Base-by-base conservation (phyloP, 2,888 invertebrate genomes). In the Diarsia brunnea region DNA sequence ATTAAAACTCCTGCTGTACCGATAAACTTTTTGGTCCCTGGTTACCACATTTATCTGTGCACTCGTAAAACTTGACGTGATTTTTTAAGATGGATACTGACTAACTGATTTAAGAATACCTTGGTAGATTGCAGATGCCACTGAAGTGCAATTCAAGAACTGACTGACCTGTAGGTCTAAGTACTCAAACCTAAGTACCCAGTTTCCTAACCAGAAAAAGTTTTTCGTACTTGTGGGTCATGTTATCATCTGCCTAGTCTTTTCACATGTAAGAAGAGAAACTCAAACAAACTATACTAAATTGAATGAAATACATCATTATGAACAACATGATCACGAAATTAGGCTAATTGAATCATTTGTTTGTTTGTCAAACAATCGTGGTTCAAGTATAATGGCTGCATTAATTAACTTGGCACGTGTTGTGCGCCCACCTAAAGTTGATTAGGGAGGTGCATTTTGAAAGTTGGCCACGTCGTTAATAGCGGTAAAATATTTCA, bases 351-450 rank as follows among this genome's bases (percentile, higher is more conserved):
- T 66, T 69, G 53, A 66, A 76, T 51, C 43, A 65, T 82, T 76
- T 73, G 47, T 80, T 70, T 75, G n/a, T 53, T n/a, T 61, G 64
- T 79, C 64, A 47, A 67, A 75, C 31, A 80, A 73, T 84, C 82
- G 81, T 84, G 76, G 31, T 51, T 4, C 31, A 51, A 38, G 38
- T 76, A 76, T 76, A 84, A 51, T 73, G 14, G 31, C 61, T 73
- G 67, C 27, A 82, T 73, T 63, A 73, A 78, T 78, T 70, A 58
- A 58, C 43, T 66, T 53, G 27, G 47, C 79, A 69, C 74, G 55
- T 71, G 74, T 24, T 68, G 55, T 71, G 74, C 19, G n/a, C 55
- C n/a, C 19, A 64, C 27, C 5, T 47, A 38, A 51, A 49, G 60
- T 27, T 63, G n/a, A 14, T 63, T 38, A 19, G 1, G 61, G 12